Conservation (phyloP, 2,888 invertebrate genomes). For the Rhyacophila evoluta region DNA sequence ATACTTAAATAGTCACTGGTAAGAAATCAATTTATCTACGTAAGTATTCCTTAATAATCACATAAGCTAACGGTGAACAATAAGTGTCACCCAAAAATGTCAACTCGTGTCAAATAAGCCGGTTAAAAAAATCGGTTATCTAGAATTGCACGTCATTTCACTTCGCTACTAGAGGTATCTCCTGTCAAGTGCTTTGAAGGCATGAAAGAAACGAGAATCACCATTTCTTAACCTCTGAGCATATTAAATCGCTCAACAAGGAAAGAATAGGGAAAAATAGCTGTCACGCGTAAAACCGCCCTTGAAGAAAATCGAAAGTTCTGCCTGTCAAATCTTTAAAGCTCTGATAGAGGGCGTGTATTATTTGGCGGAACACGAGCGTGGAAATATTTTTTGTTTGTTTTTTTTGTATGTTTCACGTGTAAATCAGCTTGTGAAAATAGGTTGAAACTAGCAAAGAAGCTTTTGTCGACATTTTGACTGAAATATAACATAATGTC, state of each 20-base stretch:
- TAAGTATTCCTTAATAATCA: too few relatives aligned
- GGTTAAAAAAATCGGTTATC: neutral
- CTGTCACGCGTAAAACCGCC: constrained; percentile 5
- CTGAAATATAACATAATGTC: neutral
- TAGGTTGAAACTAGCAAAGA: neutral
- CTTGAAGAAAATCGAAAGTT: constrained; percentile 13
- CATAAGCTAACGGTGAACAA: too few relatives aligned
- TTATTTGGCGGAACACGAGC: constrained; percentile 3
- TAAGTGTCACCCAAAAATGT: too few relatives aligned
- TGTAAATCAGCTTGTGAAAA: neutral
- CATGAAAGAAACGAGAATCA: neutral
- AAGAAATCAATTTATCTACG: too few relatives aligned
- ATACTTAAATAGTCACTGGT: too few relatives aligned
- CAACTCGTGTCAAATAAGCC: constrained; percentile 16
- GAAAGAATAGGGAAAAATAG: neutral
- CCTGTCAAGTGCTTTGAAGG: constrained; percentile 21
- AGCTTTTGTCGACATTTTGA: neutral
- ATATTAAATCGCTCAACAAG: constrained; percentile 10
- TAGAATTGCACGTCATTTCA: constrained; percentile 14
- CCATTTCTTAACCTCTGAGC: constrained; percentile 10
- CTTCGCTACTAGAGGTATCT: neutral
- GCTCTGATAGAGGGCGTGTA: constrained; percentile 14
- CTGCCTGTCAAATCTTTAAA: neutral
- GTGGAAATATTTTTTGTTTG: neutral
- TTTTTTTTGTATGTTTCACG: neutral